Percentiles rank a stretch among this genome's conserved stretches.
These are phyloP conservation scores for Carassius gibelio DNA, from an alignment of 2,113 vertebrate species.

Conservation along the genomic window DNA sequence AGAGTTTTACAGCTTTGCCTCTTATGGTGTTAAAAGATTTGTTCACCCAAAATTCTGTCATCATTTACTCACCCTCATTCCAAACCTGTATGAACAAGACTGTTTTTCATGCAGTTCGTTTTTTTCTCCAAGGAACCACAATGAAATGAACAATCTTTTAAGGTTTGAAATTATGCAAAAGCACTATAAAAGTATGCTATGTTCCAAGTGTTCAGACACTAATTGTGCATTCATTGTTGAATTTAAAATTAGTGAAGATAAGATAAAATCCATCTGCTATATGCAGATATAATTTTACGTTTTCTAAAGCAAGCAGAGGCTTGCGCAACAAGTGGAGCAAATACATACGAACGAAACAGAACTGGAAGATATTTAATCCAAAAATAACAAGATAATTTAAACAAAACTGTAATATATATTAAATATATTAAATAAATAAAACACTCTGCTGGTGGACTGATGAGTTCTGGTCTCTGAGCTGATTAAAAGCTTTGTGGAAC, in stretches of 20 bases:
- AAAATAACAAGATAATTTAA: too few species aligned
- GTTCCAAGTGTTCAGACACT: neutral
- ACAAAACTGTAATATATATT: too few species aligned
- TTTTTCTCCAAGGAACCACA: neutral
- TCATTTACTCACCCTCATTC: neutral
- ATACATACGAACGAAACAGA: too few species aligned
- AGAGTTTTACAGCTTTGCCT: neutral
- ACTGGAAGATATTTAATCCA: too few species aligned
- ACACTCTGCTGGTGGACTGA: slow-evolving; percentile 19
- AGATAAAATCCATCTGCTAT: neutral
- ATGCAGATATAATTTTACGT: neutral
- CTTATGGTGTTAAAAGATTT: neutral
- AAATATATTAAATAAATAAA: too few species aligned
- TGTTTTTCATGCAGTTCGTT: neutral
- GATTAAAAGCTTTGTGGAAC: slow-evolving; percentile 52
- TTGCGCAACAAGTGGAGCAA: too few species aligned
- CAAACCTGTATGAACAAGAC: neutral
- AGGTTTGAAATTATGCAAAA: neutral
- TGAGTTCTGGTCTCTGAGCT: slow-evolving; percentile 54
- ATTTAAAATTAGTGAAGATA: neutral
- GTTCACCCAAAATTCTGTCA: neutral
- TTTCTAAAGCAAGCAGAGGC: neutral
- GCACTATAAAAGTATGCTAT: neutral
- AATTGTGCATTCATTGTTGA: neutral
- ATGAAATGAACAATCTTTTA: neutral